Evolutionary conservation across 2,113 vertebrate genomes (phyloP), one percentile per base, ranked within the genome.

Genomic region (Mystacornis crossleyi): DNA sequence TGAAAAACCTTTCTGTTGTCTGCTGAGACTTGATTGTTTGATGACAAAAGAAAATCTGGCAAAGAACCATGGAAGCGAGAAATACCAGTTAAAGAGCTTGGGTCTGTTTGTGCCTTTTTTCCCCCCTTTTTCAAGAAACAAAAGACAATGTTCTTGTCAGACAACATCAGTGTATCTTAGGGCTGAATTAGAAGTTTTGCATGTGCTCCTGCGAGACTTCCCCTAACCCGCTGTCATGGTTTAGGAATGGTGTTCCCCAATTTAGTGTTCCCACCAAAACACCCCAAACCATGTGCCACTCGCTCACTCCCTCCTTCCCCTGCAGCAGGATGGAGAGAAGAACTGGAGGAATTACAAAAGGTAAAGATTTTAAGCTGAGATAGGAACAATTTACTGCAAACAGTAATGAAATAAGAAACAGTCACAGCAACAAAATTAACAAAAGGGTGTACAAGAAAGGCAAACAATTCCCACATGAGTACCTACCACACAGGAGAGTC

Each of bases 391-490:
- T n/a, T 47, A 24, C 28, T 70, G 40, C n/a, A 54, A 71, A 54
- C 19, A 47, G 24, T 40, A 62, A 47, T 54, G 24, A 47, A 62
- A 70, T 29, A 79, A 54, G 16, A 79, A 47, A 70, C 5, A 20
- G 19, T 40, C 25, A 40, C 19, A 47, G 8, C 29, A 62, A 29
- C 4, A 8, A n/a, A 29, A 43, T 38, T 64, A 38, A 28, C 51
- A n/a, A 50, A 58, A 89, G 18, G 7, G 4, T 58, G 10, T n/a
- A 66, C 16, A 53, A 38, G 45, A 53, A 36, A 51, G 18, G 10
- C 0, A 0, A 73, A n/a, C 1, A 5, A 53, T 66, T 53, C 60
- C 19, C n/a, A 14, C 9, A 10, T 4, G 10, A 58, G 21, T 13
- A 18, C 18, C 23, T 12, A 51, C 36, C 43, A 51, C 18, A 43